phyloP scores from a whole-genome alignment of 2,888 invertebrate genomes.

The Scrobipalpa atriplicella region DNA sequence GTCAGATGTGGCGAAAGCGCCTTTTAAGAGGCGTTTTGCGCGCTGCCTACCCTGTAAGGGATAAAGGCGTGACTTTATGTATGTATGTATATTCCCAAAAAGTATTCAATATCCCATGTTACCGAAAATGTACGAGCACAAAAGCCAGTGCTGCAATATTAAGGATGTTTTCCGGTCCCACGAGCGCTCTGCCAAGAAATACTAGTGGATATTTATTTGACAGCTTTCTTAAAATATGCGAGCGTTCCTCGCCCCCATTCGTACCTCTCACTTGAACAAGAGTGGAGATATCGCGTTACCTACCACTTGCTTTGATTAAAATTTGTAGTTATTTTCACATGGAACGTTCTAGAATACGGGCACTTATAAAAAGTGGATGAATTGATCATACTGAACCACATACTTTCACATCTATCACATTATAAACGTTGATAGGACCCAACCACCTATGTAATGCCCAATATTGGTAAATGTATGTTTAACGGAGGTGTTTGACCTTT shows the following conservation, averaged over 20 bases:
- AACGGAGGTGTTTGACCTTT: no score
- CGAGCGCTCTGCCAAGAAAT: constrained; percentile 37
- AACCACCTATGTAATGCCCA: no score
- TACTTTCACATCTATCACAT: no score
- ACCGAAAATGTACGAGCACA: constrained; percentile 1
- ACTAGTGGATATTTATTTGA: constrained; percentile 46
- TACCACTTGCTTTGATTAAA: constrained; percentile 23
- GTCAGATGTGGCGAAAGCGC: no score
- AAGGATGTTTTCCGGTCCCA: constrained; percentile 44
- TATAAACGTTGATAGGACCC: no score
- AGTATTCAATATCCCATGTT: constrained; percentile 5
- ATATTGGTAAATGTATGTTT: no score
- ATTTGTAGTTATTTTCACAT: background rate
- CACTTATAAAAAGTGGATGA: background rate
- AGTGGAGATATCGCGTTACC: constrained; percentile 16
- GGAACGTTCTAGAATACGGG: background rate
- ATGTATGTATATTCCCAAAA: background rate
- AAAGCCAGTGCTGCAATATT: constrained; percentile 37
- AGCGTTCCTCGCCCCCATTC: constrained; percentile 23
- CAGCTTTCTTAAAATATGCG: constrained; percentile 45
- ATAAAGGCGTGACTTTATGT: no score
- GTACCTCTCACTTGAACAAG: constrained; percentile 16
- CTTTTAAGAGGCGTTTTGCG: no score
- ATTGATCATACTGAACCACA: no score
- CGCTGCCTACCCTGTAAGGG: no score